Percentiles rank a stretch among this genome's conserved stretches.
phyloP scores from a whole-genome alignment of 2,797 vertebrate species.

The Schizopygopsis malacanthus region DNA sequence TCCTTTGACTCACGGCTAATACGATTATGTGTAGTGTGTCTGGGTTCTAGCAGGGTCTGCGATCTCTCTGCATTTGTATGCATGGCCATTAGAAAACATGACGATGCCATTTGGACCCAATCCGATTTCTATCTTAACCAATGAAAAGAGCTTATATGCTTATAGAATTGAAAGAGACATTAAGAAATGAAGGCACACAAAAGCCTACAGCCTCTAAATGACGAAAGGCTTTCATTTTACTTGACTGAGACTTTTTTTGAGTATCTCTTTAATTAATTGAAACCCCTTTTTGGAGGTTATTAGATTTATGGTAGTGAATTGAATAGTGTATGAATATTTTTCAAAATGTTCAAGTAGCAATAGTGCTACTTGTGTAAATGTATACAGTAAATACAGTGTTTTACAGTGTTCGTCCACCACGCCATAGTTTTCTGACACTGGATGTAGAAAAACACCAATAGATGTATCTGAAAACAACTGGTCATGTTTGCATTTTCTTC shows the following conservation, averaged over 20 bases:
- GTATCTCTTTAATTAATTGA: conserved; percentile 21
- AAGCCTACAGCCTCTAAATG: conserved; percentile 4
- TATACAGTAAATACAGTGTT: neutral
- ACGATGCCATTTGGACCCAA: conserved; percentile 8
- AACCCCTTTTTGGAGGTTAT: neutral
- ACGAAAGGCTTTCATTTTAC: conserved; percentile 16
- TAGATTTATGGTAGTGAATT: neutral
- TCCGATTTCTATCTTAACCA: conserved; percentile 55
- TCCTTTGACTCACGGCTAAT: conserved; percentile 52
- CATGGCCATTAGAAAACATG: conserved; percentile 18
- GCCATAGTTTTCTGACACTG: neutral
- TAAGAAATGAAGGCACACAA: conserved; percentile 28
- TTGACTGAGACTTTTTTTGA: conserved; percentile 11
- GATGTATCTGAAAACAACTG: neutral
- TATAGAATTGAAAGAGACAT: conserved; percentile 22
- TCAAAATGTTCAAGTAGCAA: neutral
- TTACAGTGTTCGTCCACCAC: neutral
- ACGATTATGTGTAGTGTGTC: conserved; percentile 47
- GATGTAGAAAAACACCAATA: neutral
- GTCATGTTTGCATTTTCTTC: neutral
- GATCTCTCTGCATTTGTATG: conserved; percentile 45
- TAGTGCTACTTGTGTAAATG: neutral
- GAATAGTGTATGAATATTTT: conserved; percentile 10
- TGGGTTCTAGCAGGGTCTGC: conserved; percentile 35
- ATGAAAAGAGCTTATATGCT: conserved; percentile 1